Conservation (phyloP, 2,888 invertebrate genomes). For the Autographa pulchrina region DNA sequence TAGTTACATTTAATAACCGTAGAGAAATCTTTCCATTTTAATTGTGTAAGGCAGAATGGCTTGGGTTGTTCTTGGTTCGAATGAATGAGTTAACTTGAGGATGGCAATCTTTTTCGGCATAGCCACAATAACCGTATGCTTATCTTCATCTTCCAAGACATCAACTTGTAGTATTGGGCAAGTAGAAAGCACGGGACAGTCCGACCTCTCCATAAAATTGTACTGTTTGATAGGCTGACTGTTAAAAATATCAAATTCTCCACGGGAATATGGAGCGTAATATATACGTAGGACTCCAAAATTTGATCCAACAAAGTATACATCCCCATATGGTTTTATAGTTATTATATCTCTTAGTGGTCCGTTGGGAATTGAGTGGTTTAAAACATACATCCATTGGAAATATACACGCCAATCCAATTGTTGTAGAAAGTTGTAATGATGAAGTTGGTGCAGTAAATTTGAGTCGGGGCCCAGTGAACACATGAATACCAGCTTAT, state of each 20-base stretch:
- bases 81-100: constrained; percentile 72
- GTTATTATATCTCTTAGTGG: constrained; percentile 72
- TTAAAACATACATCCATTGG: constrained; percentile 74
- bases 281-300: constrained; percentile 78
- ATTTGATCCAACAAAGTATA: constrained; percentile 77
- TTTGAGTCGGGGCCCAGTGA: constrained; percentile 63
- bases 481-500: constrained; percentile 55
- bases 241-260: constrained; percentile 73
- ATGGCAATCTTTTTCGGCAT: constrained; percentile 82
- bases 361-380: constrained; percentile 69
- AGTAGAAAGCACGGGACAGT: constrained; percentile 73
- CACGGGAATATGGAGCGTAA: constrained; percentile 70
- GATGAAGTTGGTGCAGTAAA: constrained; percentile 62
- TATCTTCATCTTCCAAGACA: constrained; percentile 71
- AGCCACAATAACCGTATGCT: constrained; percentile 76
- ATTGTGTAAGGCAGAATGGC: constrained; percentile 64
- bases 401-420: constrained; percentile 78
- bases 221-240: constrained; percentile 74
- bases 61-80: constrained; percentile 60
- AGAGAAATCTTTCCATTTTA: constrained; percentile 32
- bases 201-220: constrained; percentile 74
- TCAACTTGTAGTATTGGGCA: constrained; percentile 79
- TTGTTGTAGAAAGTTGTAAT: constrained; percentile 75
- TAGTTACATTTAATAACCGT: constrained; percentile 18
- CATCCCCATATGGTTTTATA: constrained; percentile 74